A percentile compares a stretch with the other conserved stretches of the same genome.
Evolutionary conservation across 2,888 invertebrate genomes (phyloP).

Genomic region (Limnephilus marmoratus): DNA sequence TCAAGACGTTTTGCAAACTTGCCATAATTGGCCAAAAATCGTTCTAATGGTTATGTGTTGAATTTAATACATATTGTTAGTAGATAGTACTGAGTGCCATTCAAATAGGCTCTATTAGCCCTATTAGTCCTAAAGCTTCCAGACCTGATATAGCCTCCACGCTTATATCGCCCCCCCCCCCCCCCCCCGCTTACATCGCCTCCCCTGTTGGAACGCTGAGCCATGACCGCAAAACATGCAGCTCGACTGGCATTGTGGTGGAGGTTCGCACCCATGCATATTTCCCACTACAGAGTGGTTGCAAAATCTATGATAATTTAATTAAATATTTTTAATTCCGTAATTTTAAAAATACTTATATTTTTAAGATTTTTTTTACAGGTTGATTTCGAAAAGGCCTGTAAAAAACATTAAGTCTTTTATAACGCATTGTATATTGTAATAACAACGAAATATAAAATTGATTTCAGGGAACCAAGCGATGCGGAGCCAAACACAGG

Average conservation of each 20-base stretch:
- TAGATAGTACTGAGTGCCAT: not conserved
- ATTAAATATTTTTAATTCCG: too few species aligned
- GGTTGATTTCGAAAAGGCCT: too few species aligned
- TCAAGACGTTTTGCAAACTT: too few species aligned
- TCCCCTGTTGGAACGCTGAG: constrained; percentile 21
- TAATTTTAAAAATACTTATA: too few species aligned
- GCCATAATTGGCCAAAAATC: too few species aligned
- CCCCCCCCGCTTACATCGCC: not conserved
- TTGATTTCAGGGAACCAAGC: too few species aligned
- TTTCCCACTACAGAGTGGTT: not conserved
- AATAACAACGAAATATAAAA: too few species aligned
- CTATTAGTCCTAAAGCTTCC: not conserved
- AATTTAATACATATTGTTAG: not conserved
- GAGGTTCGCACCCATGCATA: not conserved
- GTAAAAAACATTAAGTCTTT: too few species aligned
- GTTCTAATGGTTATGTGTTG: too few species aligned
- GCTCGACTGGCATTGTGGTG: not conserved
- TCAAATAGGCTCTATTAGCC: not conserved
- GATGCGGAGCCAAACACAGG: too few species aligned
- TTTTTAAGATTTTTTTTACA: too few species aligned
- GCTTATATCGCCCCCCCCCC: not conserved
- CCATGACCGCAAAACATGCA: constrained; percentile 21
- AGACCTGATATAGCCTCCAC: not conserved
- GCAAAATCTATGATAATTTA: not conserved
- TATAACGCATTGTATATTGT: too few species aligned